Evolutionary conservation across 2,888 invertebrate species (phyloP), one percentile per base, ranked within the genome.

Genomic region (Microplitis manilae): DNA sequence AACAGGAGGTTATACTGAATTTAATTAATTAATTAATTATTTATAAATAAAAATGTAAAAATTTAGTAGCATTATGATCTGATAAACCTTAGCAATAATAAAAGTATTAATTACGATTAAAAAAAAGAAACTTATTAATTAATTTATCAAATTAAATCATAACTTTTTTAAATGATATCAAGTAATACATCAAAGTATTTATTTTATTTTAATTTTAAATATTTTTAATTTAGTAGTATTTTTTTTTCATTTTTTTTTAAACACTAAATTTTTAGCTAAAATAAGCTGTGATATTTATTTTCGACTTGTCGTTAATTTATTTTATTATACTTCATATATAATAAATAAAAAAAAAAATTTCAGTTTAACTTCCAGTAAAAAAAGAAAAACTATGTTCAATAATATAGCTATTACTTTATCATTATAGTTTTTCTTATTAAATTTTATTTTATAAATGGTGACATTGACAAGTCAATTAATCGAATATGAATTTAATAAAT

Each of bases 1-100:
- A 13, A 13, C 2, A 50, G 50, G 50, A 5, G 8, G 50, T 50
- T 50, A 13, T 50, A 50, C 50, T 50, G 50, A 50, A 50, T 50
- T 50, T 50, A 13, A 50, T 50, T 50, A 38, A 50, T 50, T 50
- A 38, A 61, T 67, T 50, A 70, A 62, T 69, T 65, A 67, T 69
- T 65, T 72, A 50, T 50, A 2, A 13, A 41, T n/a, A 69, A 40
- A 7, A 17, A 8, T 68, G 68, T 13, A 40, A 69, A 17, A 17
- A 41, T 69, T 69, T 30, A n/a, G 40, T 69, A 17, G 5, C 40
- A 69, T 39, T 7, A 67, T 67, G 13, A 39, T 67, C 38, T 67
- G 67, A 67, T 67, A 13, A 17, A 60, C 60, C 6, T 50, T 50
- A 50, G 50, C 50, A 50, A 50, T 50, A 50, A 50, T 50, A 50